Base-by-base conservation (phyloP, 2,113 vertebrate genomes). In the Aythya baeri region DNA sequence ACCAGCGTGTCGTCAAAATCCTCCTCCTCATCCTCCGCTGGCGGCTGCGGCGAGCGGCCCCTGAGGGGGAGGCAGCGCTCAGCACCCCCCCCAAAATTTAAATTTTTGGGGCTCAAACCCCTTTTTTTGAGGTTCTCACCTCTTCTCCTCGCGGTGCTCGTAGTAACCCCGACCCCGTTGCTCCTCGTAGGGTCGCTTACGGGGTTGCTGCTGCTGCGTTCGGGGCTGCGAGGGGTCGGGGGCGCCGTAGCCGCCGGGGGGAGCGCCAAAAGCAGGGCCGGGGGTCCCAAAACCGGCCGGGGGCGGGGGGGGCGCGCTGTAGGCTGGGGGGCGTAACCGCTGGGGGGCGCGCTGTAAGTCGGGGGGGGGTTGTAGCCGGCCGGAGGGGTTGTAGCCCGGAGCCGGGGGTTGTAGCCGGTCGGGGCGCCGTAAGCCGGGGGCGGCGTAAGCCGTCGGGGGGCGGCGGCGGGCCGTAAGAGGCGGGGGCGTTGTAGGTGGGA, bases 21-120 rank as follows among this genome's bases (percentile, higher is more conserved):
- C 22, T 99, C 99, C 59, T 99, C 99, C 14, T 99, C 99, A 1
- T 99, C 99, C 96, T 99, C 99, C 6, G 98, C 98, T 0, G 98
- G 98, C 14, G 99, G 98, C 80, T 98, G 99, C 59, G 99, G 98
- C 54, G 98, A 99, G 52, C 98, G 98, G 31, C 98, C 98, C 95
- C 99, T 99, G 93, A n/a, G 70, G 67, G 67, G 92, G 22, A 93
- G 44, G 44, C 44, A 18, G 17, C 44, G 44, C 44, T 46, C 44
- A 46, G 44, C 44, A 46, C 44, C 44, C 44, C 44, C 44, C 17
- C 44, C 38, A 11, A 41, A 41, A 41, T 41, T 41, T 41, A 11
- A 41, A 11, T 46, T 46, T 46, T 18, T 18, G 44, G 44, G 44
- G 8, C 17, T 11, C 3, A 10, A 41, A 41, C 22, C 5, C 9